A percentile compares a stretch with the other conserved stretches of the same genome.
Evolutionary conservation across 2,888 invertebrate species (phyloP).

Genomic region (Fragum whitleyi): DNA sequence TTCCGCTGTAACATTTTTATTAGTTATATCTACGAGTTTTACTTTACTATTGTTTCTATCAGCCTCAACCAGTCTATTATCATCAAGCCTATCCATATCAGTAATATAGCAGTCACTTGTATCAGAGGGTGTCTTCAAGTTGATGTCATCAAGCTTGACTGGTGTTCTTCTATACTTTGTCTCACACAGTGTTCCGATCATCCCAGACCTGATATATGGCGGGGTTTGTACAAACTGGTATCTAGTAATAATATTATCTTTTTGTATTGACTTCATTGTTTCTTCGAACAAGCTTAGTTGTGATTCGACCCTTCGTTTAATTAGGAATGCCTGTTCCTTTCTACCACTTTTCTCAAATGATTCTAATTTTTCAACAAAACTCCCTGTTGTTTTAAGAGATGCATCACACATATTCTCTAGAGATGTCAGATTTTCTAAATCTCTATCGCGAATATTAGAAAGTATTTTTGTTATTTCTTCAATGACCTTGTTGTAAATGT

Average conservation of each 20-base stretch:
- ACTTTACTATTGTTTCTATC: background rate
- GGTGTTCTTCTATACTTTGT: background rate
- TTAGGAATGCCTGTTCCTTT: background rate
- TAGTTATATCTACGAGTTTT: background rate
- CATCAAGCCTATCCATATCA: background rate
- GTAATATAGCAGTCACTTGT: background rate
- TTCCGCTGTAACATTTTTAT: background rate
- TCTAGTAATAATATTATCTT: background rate
- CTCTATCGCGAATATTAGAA: background rate
- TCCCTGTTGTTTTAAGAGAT: background rate
- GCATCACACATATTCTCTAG: background rate
- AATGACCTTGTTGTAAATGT: background rate
- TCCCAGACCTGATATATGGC: background rate
- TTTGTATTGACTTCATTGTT: background rate
- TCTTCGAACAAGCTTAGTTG: background rate
- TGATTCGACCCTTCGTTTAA: background rate
- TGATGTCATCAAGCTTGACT: background rate
- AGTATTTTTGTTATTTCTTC: background rate
- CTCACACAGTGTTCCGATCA: background rate
- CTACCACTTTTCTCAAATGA: background rate
- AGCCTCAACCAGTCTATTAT: background rate
- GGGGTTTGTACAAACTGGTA: background rate
- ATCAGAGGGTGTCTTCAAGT: background rate
- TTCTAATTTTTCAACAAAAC: background rate
- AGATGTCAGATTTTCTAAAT: background rate